These are phyloP conservation scores for Catharus bicknelli DNA, from an alignment of 2,113 vertebrate genomes.

Conservation along the genomic window DNA sequence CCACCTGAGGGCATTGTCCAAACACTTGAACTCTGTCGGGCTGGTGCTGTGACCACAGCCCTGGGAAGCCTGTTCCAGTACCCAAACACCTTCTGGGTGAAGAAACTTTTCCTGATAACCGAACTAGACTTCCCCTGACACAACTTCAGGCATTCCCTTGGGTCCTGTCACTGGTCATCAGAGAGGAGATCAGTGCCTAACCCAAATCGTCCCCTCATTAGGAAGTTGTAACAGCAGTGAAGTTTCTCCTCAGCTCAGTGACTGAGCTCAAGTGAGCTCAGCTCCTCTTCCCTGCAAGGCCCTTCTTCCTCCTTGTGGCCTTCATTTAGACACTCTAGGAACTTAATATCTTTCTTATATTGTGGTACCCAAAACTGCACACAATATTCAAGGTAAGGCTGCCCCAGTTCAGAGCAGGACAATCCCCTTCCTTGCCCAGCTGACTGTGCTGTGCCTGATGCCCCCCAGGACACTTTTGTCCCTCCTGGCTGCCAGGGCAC, in stretches of 20 bases:
- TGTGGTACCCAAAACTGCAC: not conserved
- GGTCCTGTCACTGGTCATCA: not conserved
- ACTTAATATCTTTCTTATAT: not conserved
- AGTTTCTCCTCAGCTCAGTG: not conserved
- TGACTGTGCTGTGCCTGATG: fast-evolving
- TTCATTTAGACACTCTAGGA: not conserved
- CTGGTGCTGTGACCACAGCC: not conserved
- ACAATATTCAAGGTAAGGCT: not conserved
- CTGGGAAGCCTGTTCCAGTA: not conserved
- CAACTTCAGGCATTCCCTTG: fast-evolving
- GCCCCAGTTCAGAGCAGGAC: not conserved
- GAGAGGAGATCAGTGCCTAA: not conserved
- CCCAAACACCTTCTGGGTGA: fast-evolving
- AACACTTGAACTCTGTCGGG: not conserved
- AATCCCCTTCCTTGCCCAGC: fast-evolving
- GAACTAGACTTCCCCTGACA: not conserved
- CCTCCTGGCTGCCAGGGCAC: not conserved
- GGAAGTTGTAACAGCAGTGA: not conserved
- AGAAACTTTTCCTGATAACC: not conserved
- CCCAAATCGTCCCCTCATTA: fast-evolving
- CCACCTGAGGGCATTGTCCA: fast-evolving
- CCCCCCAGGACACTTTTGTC: not conserved
- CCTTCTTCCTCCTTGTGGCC: not conserved
- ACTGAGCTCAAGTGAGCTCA: not conserved
- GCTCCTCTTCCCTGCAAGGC: not conserved